Base-by-base conservation (phyloP, 2,888 invertebrate species). In the Pachymerium ferrugineum region DNA sequence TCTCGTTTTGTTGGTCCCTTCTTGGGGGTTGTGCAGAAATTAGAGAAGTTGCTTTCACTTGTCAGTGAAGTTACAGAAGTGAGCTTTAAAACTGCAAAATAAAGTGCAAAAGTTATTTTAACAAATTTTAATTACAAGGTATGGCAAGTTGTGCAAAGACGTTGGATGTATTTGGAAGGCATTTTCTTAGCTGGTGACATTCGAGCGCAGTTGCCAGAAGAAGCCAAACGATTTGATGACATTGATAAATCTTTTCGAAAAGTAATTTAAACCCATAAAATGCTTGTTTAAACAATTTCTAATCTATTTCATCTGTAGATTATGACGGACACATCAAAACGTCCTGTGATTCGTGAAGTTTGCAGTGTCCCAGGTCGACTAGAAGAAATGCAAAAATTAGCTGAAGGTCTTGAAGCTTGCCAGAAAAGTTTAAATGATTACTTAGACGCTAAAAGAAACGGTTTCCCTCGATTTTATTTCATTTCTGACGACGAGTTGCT, bases 151-250 rank as follows among this genome's bases (percentile, higher is more conserved):
- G 89, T 92, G 1, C 96, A 96, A 81, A 86, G 90, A 74, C 94
- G 93, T 81, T 96, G 96, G 95, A 85, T 94, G 77, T 94, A 96
- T 80, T 84, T 96, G 77, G 95, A 95, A 81, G 94, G 94, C 0
- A 94, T 96, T 76, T 96, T 95, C 81, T 89, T 94, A 0, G 93
- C 92, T 0, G 93, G 93, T 4, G 95, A 95, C 80, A 94, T 96
- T 77, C 85, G 94, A 71, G 83, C 87, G 0, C 94, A 95, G 80
- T 83, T 96, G 73, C 94, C 94, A 0, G 93, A 94, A 0, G 94
- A 94, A 81, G 93, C 94, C 0, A 90, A 88, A 81, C 93, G 92
- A 81, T 96, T 96, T 82, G 94, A 95, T 80, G 89, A 90, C 76
- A 92, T 95, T 78, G 94, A 96, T 81, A 89, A 87, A 80, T 81